phyloP scores from a whole-genome alignment of 2,797 vertebrate species.

The Muscicapa striata region DNA sequence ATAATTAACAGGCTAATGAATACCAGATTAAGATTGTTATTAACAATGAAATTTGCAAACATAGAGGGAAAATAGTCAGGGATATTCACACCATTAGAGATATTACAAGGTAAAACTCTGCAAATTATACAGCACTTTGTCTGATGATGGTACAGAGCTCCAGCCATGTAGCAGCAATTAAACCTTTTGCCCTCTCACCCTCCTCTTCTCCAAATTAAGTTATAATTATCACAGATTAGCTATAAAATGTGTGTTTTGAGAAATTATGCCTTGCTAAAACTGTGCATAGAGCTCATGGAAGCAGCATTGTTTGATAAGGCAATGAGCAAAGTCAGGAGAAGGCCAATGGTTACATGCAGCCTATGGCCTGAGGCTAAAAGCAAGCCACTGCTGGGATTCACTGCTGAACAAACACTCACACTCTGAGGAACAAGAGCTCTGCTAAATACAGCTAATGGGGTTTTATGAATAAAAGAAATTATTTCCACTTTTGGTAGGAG shows the following conservation, averaged over 20 bases:
- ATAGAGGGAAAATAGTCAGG: constrained; percentile 44
- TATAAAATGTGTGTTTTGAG: neutral
- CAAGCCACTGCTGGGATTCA: neutral
- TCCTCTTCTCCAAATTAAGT: constrained; percentile 14
- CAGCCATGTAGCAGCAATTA: neutral
- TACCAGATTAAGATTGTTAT: constrained; percentile 51
- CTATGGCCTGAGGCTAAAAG: neutral
- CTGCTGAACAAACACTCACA: neutral
- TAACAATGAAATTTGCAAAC: constrained; percentile 63
- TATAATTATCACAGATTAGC: constrained; percentile 9
- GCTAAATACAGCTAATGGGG: neutral
- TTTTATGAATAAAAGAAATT: neutral
- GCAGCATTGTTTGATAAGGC: neutral
- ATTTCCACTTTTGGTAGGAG: neutral
- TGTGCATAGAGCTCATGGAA: neutral
- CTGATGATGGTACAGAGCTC: neutral
- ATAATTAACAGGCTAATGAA: constrained; percentile 70
- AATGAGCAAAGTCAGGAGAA: neutral
- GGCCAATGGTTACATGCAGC: neutral
- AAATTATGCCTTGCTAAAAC: neutral
- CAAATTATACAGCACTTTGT: constrained; percentile 3
- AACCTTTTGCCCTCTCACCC: constrained; percentile 3
- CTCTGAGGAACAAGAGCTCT: neutral
- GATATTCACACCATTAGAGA: neutral
- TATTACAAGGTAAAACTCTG: constrained; percentile 29